Evolutionary conservation across 2,888 invertebrate species (phyloP), one percentile per base, ranked within the genome.

Genomic region (Drosophila imparisetae): DNA sequence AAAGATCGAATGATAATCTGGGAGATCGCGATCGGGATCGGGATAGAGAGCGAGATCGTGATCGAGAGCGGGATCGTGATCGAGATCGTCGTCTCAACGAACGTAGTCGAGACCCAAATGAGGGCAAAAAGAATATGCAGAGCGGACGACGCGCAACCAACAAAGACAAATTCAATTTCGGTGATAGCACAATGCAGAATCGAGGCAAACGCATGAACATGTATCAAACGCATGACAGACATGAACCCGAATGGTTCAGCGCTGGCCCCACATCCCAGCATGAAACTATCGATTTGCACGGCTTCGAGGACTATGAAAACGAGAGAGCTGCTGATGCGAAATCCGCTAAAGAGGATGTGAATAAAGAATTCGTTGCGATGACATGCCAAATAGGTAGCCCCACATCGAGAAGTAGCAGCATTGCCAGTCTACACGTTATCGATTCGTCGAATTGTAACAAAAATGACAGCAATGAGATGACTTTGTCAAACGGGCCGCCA

Each of bases 231-330:
- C 73, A 95, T 90, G 95, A 94, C 84, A 94, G 94, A 88, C 94
- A 94, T 83, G 97, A 98, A 92, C 98, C 98, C 4, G 98, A 98
- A 93, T 98, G 98, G 97, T 96, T 96, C 91, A 96, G 96, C 88
- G 96, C 96, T 71, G 98, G 98, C 52, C 98, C 98, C 53, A 96
- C 96, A 72, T 98, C 98, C 72, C 97, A 98, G 92, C 92, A 96
- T 90, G 98, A 98, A 89, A 98, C 97, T 42, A 98, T 98, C 86
- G 98, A 98, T 93, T 94, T 98, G 83, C 96, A 96, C 55, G 98
- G 98, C 24, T 98, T 98, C 93, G 98, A 98, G 0, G 90, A 90
- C 8, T 21, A 59, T 86, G 97, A 97, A 65, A 89, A 96, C 24
- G 91, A 90, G 29, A 72, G 75, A 1, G 59, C 79, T 34, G 65